A percentile compares a stretch with the other conserved stretches of the same genome.
Evolutionary conservation across 1,140 invertebrate genomes (phyloP).

Genomic region (Drosophila persimilis): DNA sequence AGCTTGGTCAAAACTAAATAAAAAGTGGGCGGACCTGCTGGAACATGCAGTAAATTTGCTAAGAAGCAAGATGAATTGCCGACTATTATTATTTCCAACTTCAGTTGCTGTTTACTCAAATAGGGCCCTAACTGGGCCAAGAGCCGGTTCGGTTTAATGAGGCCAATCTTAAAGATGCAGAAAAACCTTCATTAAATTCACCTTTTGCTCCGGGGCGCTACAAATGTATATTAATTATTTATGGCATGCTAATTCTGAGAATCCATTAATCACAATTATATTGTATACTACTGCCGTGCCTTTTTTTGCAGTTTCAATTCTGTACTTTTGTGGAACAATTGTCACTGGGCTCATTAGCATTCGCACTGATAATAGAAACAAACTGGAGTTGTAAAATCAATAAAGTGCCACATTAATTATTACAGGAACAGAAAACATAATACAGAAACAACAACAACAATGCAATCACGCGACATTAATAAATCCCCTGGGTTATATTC

Average conservation of each 20-base stretch:
- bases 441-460: slow-evolving; percentile 23
- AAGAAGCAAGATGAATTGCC: slow-evolving; percentile 68
- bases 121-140: slow-evolving; percentile 19
- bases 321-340: slow-evolving; percentile 25
- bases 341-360: slow-evolving; percentile 44
- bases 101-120: slow-evolving; percentile 47
- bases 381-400: slow-evolving; percentile 56
- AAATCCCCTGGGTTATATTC: slow-evolving; percentile 53
- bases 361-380: slow-evolving; percentile 47
- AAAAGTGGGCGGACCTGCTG: slow-evolving; percentile 18
- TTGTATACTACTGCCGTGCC: slow-evolving; percentile 41
- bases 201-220: slow-evolving; percentile 13
- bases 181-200: slow-evolving; percentile 33
- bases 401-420: slow-evolving; percentile 57
- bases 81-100: slow-evolving; percentile 67
- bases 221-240: slow-evolving; percentile 57
- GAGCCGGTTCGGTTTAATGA: slow-evolving; percentile 23
- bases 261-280: slow-evolving; percentile 68
- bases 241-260: slow-evolving; percentile 44
- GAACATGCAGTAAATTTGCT: slow-evolving; percentile 64
- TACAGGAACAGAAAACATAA: slow-evolving; percentile 24
- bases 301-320: slow-evolving; percentile 30
- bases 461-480: slow-evolving; percentile 51
- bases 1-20: slow-evolving; percentile 6
- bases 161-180: slow-evolving; percentile 46